A percentile compares a stretch with the other conserved stretches of the same genome.
These are phyloP conservation scores for Drosophila nigrodunni DNA, from an alignment of 1,140 invertebrate species.

Conservation along the genomic window DNA sequence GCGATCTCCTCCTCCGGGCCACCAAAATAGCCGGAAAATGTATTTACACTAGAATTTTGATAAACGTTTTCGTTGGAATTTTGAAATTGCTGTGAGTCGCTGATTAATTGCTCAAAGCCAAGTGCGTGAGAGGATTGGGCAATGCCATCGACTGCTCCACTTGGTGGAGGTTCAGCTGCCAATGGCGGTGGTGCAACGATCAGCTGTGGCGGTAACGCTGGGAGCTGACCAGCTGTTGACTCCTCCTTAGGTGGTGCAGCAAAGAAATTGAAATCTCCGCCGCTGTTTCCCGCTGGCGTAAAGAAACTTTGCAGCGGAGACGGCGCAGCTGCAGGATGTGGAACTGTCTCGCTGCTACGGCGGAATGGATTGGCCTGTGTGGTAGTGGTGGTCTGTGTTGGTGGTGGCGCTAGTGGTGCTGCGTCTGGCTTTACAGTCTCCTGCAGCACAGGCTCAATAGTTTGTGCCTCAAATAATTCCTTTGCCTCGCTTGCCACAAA, in stretches of 20 bases:
- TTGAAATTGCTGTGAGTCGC: slow-evolving; percentile 57
- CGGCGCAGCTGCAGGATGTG: slow-evolving; percentile 33
- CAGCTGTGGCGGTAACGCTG: slow-evolving; percentile 45
- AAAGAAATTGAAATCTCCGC: slow-evolving; percentile 64
- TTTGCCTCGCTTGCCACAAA: slow-evolving; percentile 40
- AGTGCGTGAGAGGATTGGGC: slow-evolving; percentile 32
- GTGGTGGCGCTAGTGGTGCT: slow-evolving; percentile 16
- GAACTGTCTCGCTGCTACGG: slow-evolving; percentile 1
- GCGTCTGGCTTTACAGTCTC: not conserved
- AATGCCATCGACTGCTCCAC: not conserved
- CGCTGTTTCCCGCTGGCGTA: slow-evolving; percentile 37
- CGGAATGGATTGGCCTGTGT: slow-evolving; percentile 40
- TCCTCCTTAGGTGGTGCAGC: slow-evolving; percentile 14
- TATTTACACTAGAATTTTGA: slow-evolving; percentile 70
- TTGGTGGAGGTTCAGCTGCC: slow-evolving; percentile 23
- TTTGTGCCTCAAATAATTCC: slow-evolving; percentile 32
- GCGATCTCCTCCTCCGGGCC: slow-evolving; percentile 16
- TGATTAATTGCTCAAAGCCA: slow-evolving; percentile 70
- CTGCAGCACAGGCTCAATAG: slow-evolving; percentile 38
- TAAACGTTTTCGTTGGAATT: slow-evolving; percentile 39
- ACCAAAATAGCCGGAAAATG: slow-evolving; percentile 62
- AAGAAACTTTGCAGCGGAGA: slow-evolving; percentile 66
- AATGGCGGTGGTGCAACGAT: slow-evolving; percentile 44
- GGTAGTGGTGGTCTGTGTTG: not conserved
- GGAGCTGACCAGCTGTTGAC: slow-evolving; percentile 30